Conservation (phyloP, 2,113 vertebrate species). For the Apistogramma diplotaenia region DNA sequence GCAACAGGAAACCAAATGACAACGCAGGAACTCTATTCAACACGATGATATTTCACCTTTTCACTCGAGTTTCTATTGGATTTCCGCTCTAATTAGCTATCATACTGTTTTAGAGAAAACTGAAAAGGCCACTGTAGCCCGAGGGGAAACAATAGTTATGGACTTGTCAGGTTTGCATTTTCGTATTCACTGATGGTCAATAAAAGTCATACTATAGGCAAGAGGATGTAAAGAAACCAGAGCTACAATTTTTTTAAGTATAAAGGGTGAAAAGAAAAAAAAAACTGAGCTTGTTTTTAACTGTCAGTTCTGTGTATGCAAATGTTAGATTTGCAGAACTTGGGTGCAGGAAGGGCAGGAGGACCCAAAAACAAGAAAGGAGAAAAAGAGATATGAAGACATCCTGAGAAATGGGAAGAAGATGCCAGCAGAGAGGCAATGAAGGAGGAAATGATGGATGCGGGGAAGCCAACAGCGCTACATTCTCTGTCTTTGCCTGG, state of each 20-base stretch:
- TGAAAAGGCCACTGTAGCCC: conserved; percentile 38
- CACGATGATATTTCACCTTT: neutral
- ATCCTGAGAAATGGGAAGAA: neutral
- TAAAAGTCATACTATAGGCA: neutral
- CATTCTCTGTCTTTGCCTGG: conserved; percentile 71
- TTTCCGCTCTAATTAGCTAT: conserved; percentile 12
- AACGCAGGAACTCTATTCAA: neutral
- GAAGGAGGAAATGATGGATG: conserved; percentile 55
- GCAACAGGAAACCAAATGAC: neutral
- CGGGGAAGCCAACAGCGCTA: conserved; percentile 50
- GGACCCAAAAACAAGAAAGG: neutral
- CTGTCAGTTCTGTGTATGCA: neutral
- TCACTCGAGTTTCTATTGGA: neutral
- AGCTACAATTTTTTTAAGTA: neutral
- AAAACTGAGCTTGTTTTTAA: neutral
- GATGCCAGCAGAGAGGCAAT: conserved; percentile 9
- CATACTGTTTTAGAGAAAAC: neutral
- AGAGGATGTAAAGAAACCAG: neutral
- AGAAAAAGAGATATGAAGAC: neutral
- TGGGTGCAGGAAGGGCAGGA: neutral
- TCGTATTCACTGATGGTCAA: conserved; percentile 32
- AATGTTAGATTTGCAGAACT: neutral
- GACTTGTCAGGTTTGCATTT: conserved; percentile 37
- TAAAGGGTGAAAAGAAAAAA: neutral
- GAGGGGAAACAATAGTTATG: neutral